These are phyloP conservation scores for Uloborus plumipes DNA, from an alignment of 2,888 invertebrate genomes.

Conservation along the genomic window DNA sequence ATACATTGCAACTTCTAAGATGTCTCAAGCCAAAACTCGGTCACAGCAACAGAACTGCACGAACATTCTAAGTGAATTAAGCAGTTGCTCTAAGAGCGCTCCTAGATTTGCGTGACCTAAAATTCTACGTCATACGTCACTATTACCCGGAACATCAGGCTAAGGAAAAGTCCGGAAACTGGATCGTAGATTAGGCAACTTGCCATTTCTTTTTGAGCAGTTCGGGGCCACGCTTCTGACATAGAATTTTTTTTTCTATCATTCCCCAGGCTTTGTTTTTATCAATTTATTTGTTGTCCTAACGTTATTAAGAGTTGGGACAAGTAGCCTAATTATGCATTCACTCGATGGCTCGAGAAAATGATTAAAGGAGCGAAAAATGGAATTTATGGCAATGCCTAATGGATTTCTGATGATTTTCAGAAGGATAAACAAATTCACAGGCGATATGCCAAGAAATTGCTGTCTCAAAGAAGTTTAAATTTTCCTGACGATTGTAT, in stretches of 20 bases:
- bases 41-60: background rate
- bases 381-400: background rate
- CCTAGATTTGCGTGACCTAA: slow-evolving; percentile 40
- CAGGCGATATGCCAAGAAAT: background rate
- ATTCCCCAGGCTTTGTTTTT: background rate
- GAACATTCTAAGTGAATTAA: slow-evolving; percentile 46
- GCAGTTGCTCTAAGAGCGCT: slow-evolving; percentile 1
- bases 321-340: slow-evolving; percentile 1
- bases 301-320: slow-evolving; percentile 24
- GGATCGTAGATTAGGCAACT: slow-evolving; percentile 36
- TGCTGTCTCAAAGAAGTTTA: too few relatives aligned
- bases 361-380: background rate
- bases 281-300: slow-evolving; percentile 15
- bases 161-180: slow-evolving; percentile 20
- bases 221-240: too few relatives aligned
- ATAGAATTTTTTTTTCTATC: too few relatives aligned
- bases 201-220: slow-evolving; percentile 29
- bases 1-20: slow-evolving; percentile 32
- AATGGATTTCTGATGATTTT: slow-evolving; percentile 1
- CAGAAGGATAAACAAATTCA: background rate
- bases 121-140: slow-evolving; percentile 35
- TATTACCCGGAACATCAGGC: slow-evolving; percentile 20
- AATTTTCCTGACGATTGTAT: too few relatives aligned
- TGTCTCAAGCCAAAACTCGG: slow-evolving; percentile 42
- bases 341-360: background rate